Conservation (phyloP, 2,888 invertebrate species). For the Stratiomys singularior region DNA sequence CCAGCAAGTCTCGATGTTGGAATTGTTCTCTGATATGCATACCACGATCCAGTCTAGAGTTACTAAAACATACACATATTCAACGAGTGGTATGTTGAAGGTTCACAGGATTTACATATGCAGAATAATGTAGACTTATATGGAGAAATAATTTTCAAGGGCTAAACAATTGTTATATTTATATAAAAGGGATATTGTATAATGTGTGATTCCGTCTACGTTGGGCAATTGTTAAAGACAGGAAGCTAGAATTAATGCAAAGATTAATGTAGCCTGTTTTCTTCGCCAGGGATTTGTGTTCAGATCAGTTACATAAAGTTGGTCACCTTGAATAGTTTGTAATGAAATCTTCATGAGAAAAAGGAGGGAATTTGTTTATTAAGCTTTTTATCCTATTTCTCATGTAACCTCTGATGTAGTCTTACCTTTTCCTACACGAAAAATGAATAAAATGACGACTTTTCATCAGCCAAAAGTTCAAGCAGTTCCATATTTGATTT, state of each 20-base stretch:
- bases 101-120: conserved; percentile 7
- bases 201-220: neutral
- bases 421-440: no score
- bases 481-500: neutral
- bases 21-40: neutral
- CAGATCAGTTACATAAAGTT: neutral
- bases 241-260: neutral
- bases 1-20: neutral
- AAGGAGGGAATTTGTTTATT: no score
- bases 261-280: neutral
- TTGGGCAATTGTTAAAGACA: neutral
- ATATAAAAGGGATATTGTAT: no score
- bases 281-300: neutral
- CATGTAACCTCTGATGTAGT: no score
- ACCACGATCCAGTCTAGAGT: no score
- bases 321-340: neutral
- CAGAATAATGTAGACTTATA: neutral
- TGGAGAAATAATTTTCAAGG: conserved; percentile 9
- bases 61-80: no score
- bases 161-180: neutral
- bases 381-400: no score
- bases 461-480: neutral
- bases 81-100: neutral
- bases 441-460: no score
- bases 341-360: neutral